These are phyloP conservation scores for Eubucco bourcierii DNA, from an alignment of 2,113 vertebrate genomes.

Conservation along the genomic window DNA sequence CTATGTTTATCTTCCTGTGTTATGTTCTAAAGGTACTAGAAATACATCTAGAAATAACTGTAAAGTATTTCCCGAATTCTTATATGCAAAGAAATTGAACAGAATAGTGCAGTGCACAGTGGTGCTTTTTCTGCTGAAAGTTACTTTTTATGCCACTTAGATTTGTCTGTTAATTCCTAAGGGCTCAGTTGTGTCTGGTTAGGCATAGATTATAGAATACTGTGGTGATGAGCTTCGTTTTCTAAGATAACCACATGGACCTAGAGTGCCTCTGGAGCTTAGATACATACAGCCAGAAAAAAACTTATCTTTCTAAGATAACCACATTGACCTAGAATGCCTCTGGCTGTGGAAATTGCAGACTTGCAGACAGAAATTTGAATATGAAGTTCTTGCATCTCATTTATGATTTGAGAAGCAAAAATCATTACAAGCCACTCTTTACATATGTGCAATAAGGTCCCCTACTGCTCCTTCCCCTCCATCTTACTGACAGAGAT, in stretches of 20 bases:
- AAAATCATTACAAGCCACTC: background rate
- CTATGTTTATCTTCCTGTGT: background rate
- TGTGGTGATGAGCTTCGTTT: slow-evolving; percentile 15
- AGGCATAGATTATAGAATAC: slow-evolving; percentile 9
- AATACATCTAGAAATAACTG: background rate
- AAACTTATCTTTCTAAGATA: slow-evolving; percentile 33
- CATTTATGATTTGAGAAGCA: background rate
- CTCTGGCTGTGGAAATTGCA: slow-evolving; percentile 16
- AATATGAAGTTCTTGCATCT: background rate
- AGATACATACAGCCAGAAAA: background rate
- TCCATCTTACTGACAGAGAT: background rate
- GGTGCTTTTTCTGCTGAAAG: background rate
- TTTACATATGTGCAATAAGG: background rate
- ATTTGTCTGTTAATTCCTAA: slow-evolving; percentile 23
- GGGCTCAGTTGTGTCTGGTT: slow-evolving; percentile 14
- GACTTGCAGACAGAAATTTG: background rate
- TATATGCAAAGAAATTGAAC: background rate
- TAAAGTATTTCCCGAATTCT: background rate
- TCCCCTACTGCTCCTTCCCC: background rate
- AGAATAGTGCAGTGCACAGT: background rate
- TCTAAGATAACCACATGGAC: slow-evolving; percentile 37
- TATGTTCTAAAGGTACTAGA: background rate
- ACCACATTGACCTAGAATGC: slow-evolving; percentile 13
- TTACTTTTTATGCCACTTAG: background rate
- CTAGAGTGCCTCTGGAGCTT: slow-evolving; percentile 14